Evolutionary conservation across 2,888 invertebrate genomes (phyloP).

Genomic region (Caradrina clavipalpis): DNA sequence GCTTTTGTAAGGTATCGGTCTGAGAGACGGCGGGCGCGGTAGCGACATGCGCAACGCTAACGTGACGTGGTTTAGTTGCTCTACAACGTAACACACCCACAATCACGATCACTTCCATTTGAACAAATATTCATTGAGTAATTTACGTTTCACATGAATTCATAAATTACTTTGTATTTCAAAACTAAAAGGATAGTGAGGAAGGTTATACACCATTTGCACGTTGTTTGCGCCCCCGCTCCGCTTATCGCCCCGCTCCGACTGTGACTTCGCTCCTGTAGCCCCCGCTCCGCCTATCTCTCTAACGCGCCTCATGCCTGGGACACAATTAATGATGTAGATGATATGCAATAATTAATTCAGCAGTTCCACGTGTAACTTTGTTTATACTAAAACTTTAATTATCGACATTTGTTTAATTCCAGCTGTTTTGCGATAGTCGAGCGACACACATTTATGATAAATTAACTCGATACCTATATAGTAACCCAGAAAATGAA

Average conservation of each 20-base stretch:
- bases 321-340: not conserved
- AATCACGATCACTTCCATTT: too few species aligned
- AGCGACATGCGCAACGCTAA: not conserved
- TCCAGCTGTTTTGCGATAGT: conserved; percentile 39
- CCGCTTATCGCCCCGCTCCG: not conserved
- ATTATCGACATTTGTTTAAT: conserved; percentile 38
- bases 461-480: not conserved
- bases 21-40: not conserved
- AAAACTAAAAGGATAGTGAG: too few species aligned
- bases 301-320: not conserved
- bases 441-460: not conserved
- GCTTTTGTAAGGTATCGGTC: not conserved
- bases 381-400: conserved; percentile 34
- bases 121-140: too few species aligned
- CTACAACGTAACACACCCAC: too few species aligned
- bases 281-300: not conserved
- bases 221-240: not conserved
- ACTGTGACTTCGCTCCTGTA: conserved; percentile 6
- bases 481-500: not conserved
- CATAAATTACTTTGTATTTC: too few species aligned
- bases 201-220: too few species aligned
- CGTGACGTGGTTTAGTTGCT: not conserved
- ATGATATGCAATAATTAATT: conserved; percentile 38
- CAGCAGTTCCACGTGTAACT: conserved; percentile 40
- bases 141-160: too few species aligned